These are phyloP conservation scores for Gopherus evgoodei DNA, from an alignment of 2,113 vertebrate genomes.

Conservation along the genomic window DNA sequence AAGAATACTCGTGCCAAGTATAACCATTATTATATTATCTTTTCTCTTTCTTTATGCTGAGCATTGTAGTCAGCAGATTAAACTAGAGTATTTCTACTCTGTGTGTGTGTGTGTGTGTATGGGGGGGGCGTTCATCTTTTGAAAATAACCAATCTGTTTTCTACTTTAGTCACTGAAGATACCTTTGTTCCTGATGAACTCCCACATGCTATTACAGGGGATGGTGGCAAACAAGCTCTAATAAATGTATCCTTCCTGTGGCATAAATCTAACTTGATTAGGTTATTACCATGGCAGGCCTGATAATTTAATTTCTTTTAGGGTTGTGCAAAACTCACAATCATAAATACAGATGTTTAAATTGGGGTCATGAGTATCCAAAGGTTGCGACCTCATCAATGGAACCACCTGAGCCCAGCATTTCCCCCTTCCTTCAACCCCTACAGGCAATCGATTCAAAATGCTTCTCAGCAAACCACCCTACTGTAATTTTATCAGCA, in stretches of 20 bases:
- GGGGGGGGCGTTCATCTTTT: background rate
- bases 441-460: background rate
- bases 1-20: background rate
- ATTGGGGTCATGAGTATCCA: constrained; percentile 1
- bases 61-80: background rate
- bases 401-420: constrained; percentile 18
- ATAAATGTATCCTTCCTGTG: background rate
- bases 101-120: background rate
- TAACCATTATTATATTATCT: background rate
- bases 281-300: background rate
- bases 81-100: background rate
- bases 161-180: background rate
- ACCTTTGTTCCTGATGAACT: background rate
- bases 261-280: background rate
- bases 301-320: constrained; percentile 12
- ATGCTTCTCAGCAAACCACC: background rate
- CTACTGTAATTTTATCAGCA: background rate
- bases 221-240: background rate
- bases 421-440: background rate
- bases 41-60: background rate
- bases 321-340: background rate
- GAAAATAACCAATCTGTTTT: background rate
- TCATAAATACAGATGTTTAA: background rate
- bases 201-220: background rate
- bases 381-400: background rate